These are phyloP conservation scores for Deilephila elpenor DNA, from an alignment of 2,888 invertebrate species.

Conservation along the genomic window DNA sequence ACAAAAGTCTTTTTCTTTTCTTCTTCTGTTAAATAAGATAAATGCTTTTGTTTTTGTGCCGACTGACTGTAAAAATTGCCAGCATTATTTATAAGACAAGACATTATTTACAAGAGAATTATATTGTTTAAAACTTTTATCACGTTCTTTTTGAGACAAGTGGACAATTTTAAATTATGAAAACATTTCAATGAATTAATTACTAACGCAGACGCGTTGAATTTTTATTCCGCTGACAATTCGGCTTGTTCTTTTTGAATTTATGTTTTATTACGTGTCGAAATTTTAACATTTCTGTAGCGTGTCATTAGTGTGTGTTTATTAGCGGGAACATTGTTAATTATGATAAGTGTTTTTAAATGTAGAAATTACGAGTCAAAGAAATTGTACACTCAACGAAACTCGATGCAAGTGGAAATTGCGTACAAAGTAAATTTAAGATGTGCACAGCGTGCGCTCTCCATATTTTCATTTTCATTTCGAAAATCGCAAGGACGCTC, in stretches of 20 bases:
- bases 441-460: slow-evolving; percentile 23
- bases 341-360: not conserved
- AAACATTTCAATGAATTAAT: slow-evolving; percentile 71
- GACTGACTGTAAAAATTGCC: slow-evolving; percentile 30
- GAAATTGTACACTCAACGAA: not conserved
- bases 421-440: slow-evolving; percentile 24
- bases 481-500: slow-evolving; percentile 74
- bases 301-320: slow-evolving; percentile 26
- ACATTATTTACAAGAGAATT: slow-evolving; percentile 49
- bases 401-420: slow-evolving; percentile 1
- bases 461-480: slow-evolving; percentile 58
- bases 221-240: slow-evolving; percentile 66
- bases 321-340: slow-evolving; percentile 5
- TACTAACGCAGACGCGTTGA: slow-evolving; percentile 63
- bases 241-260: slow-evolving; percentile 57
- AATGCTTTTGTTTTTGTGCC: slow-evolving; percentile 26
- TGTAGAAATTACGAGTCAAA: not conserved
- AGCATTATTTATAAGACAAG: slow-evolving; percentile 43
- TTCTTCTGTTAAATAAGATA: slow-evolving; percentile 12
- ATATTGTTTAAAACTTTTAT: slow-evolving; percentile 55
- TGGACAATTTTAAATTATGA: slow-evolving; percentile 59
- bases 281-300: slow-evolving; percentile 42
- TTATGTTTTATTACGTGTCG: slow-evolving; percentile 48
- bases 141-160: slow-evolving; percentile 55
- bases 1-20: slow-evolving; percentile 8